A percentile compares a stretch with the other conserved stretches of the same genome.
These are phyloP conservation scores for Zygaena filipendulae DNA, from an alignment of 2,888 invertebrate genomes.

Conservation along the genomic window DNA sequence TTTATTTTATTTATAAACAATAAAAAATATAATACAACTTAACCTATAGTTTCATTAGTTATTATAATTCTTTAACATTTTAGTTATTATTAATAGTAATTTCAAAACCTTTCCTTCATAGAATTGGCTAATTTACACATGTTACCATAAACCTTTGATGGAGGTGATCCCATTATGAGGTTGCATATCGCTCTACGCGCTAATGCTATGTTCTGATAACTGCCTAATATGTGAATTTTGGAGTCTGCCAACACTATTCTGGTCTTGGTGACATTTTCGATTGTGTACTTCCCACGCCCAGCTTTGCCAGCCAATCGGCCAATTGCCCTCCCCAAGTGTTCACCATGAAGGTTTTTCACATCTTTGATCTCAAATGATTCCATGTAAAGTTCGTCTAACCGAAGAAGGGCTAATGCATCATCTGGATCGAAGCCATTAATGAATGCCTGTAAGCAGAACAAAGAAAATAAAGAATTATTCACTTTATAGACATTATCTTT, in stretches of 20 bases:
- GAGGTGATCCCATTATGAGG: conserved; percentile 95
- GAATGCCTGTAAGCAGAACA: conserved; percentile 85
- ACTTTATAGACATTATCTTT: too few relatives aligned
- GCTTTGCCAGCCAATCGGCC: conserved; percentile 98
- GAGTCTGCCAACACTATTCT: conserved; percentile 97
- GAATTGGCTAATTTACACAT: conserved; percentile 87
- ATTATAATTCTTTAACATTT: too few relatives aligned
- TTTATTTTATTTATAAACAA: too few relatives aligned
- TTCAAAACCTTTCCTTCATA: conserved; percentile 83
- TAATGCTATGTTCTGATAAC: conserved; percentile 95
- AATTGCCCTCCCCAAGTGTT: conserved; percentile 95
- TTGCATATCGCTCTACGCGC: conserved; percentile 96
- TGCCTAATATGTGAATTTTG: conserved; percentile 97
- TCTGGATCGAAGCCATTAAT: conserved; percentile 96
- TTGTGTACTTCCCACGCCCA: conserved; percentile 96
- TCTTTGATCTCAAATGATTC: conserved; percentile 98
- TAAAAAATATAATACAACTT: too few relatives aligned
- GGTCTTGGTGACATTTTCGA: conserved; percentile 99
- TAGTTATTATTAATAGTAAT: too few relatives aligned
- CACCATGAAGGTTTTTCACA: conserved; percentile 94
- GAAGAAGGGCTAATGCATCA: conserved; percentile 92
- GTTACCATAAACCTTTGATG: conserved; percentile 97
- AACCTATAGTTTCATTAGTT: too few relatives aligned
- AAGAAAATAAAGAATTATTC: too few relatives aligned
- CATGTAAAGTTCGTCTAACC: conserved; percentile 96